Conservation (phyloP, 2,113 vertebrate species). For the Tamias sibiricus region DNA sequence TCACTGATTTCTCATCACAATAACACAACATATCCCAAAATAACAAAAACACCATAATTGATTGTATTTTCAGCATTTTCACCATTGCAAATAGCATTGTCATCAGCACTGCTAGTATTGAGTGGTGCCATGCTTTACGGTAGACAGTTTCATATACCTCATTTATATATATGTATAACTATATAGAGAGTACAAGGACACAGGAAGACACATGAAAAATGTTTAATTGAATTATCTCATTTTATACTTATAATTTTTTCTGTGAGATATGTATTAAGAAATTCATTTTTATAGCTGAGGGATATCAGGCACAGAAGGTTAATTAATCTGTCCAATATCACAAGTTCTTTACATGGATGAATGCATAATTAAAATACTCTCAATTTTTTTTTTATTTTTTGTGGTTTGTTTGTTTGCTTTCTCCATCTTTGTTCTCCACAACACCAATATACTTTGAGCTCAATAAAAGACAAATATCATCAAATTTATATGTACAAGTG, state of each 20-base stretch:
- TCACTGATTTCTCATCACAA: neutral
- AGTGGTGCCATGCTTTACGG: neutral
- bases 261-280: neutral
- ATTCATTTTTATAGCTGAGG: neutral
- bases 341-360: neutral
- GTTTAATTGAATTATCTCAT: neutral
- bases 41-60: neutral
- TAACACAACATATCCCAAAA: neutral
- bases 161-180: neutral
- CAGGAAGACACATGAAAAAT: neutral
- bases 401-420: neutral
- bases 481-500: neutral
- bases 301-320: neutral
- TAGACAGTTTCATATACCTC: neutral
- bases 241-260: neutral
- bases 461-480: slow-evolving; percentile 19
- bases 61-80: neutral
- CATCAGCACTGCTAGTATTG: neutral
- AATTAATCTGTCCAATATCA: neutral
- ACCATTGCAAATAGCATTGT: neutral
- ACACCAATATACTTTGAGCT: neutral
- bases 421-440: neutral
- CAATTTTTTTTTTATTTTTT: neutral
- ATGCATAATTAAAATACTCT: slow-evolving; percentile 5
- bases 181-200: neutral